Base-by-base conservation (phyloP, 2,888 invertebrate species). In the Teinopalpus imperialis region DNA sequence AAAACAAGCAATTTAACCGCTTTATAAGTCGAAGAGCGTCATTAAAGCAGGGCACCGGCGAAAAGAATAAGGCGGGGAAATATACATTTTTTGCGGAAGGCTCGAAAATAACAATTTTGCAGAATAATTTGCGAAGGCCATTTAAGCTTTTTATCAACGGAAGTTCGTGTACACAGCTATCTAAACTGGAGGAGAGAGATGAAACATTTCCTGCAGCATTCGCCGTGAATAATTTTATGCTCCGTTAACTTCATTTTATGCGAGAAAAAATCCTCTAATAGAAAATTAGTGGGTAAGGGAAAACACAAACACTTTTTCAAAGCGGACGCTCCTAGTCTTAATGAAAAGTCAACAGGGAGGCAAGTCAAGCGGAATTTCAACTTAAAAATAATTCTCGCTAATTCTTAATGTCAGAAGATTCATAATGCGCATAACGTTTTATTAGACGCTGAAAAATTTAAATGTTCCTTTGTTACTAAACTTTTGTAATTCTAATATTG, bases 131-230 rank as follows among this genome's bases (percentile, higher is more conserved):
- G 72, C 67, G 67, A 76, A 73, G 74, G 74, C 75, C 80, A 78
- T 81, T 82, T 81, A 71, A 80, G 82, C 80, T 81, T 83, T 83
- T 86, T 85, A 83, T 85, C 86, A 78, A 74, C 57, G 63, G 65
- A 78, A 76, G 74, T 78, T 80, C 80, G 81, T 83, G 68, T 85
- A 77, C 68, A 71, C 81, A 83, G 82, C 75, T 76, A 81, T 80
- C 80, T 80, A 67, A 73, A 75, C 67, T 63, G 74, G 69, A 64
- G 67, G 72, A 59, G 64, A 58, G 66, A 66, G 74, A 75, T 71
- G 67, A 71, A 71, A 74, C 73, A 72, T 81, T 82, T 74, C 67
- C 77, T 74, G 71, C 74, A 77, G 59, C 63, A 62, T 70, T 69
- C 66, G 68, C 66, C 66, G 64, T 69, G 77, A 77, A 81, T 83